Base-by-base conservation (phyloP, 2,888 invertebrate genomes). In the Lingula anatina region DNA sequence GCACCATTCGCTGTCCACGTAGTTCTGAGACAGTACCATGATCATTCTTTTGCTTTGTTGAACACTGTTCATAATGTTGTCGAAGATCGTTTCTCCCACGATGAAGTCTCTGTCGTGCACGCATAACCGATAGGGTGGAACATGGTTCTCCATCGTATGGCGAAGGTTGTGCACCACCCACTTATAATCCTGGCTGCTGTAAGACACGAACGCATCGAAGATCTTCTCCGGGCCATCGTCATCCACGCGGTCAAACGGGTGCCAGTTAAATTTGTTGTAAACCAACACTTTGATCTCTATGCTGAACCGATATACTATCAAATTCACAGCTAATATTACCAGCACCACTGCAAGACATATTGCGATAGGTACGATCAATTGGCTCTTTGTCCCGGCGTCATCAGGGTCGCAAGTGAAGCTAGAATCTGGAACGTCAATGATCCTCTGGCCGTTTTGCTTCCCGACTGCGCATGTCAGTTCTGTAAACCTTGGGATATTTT, bases 121-220 rank as follows among this genome's bases (percentile, higher is more conserved):
- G 75, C 90, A 90, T 66, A 91, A 80, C 74, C 89, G 86, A 78
- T 89, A 91, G 50, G 87, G 84, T 21, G 88, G 88, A 64, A 85
- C 84, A 25, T 87, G 88, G 65, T 88, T 87, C 76, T 90, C 90
- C 57, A 90, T 78, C 54, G 86, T 85, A 24, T 88, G 87, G 23
- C 88, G 88, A 41, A 90, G 79, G 66, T 89, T 86, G 70, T 90
- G 88, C 37, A 86, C 85, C 42, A 90, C 89, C 83, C 89, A 90
- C 47, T 86, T 85, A 75, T 90, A 89, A 79, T 90, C 90, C 79
- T 89, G 88, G 38, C 87, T 87, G 78, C 88, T 88, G 78, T 92
- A 92, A 76, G 88, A 88, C 61, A 92, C 84, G 79, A 91, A 92
- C 44, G 90, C 90, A 78, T 92, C 91, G 78, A 88, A 90, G 20